Evolutionary conservation across 2,113 vertebrate species (phyloP).

Genomic region (Oncorhynchus clarkii): DNA sequence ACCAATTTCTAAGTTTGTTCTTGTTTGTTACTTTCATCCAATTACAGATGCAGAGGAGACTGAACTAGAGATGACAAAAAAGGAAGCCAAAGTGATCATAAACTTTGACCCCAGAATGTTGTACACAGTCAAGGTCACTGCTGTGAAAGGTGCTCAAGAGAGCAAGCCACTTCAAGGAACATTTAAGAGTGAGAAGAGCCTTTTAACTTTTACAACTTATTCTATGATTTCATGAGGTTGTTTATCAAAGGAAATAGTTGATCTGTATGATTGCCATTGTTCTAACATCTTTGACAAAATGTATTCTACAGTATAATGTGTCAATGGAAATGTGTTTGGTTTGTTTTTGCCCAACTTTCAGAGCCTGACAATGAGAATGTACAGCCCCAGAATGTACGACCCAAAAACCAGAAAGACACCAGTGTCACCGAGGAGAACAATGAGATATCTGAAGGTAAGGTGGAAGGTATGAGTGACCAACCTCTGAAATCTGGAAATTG

Average conservation of each 20-base stretch:
- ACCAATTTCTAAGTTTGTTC: too few relatives aligned
- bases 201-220: too few relatives aligned
- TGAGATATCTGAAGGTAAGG: constrained; percentile 48
- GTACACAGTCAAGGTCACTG: constrained; percentile 61
- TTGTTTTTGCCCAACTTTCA: constrained; percentile 20
- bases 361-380: constrained; percentile 30
- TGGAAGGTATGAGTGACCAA: not conserved
- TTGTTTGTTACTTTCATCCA: too few relatives aligned
- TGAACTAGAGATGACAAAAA: constrained; percentile 56
- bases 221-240: not conserved
- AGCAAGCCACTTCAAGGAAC: constrained; percentile 67
- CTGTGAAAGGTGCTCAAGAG: constrained; percentile 49
- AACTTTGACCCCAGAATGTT: constrained; percentile 59
- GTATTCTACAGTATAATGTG: too few relatives aligned
- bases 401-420: constrained; percentile 9
- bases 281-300: too few relatives aligned
- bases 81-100: constrained; percentile 60
- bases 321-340: not conserved
- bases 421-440: constrained; percentile 27
- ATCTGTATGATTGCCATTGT: too few relatives aligned
- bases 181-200: constrained; percentile 57
- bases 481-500: constrained; percentile 1
- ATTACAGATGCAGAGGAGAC: constrained; percentile 49
- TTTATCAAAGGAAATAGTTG: not conserved
- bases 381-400: constrained; percentile 10